phyloP scores from a whole-genome alignment of 2,888 invertebrate species.

The Gisinianus flammeolus region DNA sequence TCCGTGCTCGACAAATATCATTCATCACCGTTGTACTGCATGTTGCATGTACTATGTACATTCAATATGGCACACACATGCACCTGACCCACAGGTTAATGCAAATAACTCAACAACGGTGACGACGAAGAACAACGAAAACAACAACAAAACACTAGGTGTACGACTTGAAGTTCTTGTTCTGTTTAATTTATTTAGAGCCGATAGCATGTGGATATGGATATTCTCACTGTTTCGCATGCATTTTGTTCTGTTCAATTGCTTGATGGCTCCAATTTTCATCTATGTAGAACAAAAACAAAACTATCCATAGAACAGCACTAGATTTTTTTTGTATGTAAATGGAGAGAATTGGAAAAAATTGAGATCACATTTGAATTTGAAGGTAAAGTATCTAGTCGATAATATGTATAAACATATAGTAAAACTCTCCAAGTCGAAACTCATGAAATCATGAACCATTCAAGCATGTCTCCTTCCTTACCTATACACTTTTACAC shows the following conservation, averaged over 20 bases:
- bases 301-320: no score
- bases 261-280: neutral
- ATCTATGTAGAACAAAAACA: no score
- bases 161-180: neutral
- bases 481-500: neutral
- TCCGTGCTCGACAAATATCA: conserved; percentile 22
- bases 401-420: neutral
- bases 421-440: neutral
- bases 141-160: no score
- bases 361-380: neutral
- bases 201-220: neutral
- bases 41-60: neutral
- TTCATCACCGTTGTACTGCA: conserved; percentile 42
- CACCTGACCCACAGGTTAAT: conserved; percentile 49
- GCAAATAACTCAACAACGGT: conserved; percentile 43
- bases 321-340: no score
- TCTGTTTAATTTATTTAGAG: neutral
- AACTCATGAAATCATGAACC: conserved; percentile 16
- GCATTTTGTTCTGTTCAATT: neutral
- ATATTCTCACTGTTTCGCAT: no score
- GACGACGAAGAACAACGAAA: neutral
- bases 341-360: neutral
- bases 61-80: conserved; percentile 46
- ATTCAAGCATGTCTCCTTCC: conserved; percentile 49
- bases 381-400: neutral